phyloP scores from a whole-genome alignment of 92 coral and sea anemone species.

The Zoanthus sansibaricus region DNA sequence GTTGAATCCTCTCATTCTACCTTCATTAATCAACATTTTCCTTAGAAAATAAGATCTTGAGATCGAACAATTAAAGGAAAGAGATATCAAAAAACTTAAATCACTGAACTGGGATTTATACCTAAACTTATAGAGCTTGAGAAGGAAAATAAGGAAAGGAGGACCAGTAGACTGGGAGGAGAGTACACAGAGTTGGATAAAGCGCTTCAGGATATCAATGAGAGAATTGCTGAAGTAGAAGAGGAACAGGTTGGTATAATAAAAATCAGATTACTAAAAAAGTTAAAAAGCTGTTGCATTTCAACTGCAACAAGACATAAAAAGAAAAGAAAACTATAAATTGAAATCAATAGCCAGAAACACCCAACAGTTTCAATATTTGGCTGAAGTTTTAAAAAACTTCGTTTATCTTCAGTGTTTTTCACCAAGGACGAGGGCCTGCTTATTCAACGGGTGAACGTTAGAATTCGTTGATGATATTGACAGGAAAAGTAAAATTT shows the following conservation, averaged over 20 bases:
- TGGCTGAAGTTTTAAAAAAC: not conserved
- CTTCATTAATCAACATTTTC: no score
- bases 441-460: not conserved
- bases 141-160: conserved; percentile 49
- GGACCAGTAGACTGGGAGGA: conserved; percentile 62
- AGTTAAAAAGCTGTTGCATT: not conserved
- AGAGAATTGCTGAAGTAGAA: conserved; percentile 41
- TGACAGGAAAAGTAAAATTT: not conserved
- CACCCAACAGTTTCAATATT: not conserved
- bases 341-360: not conserved
- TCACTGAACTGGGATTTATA: not conserved
- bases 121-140: no score
- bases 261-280: conserved; percentile 1
- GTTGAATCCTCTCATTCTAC: no score
- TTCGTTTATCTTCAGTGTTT: conserved; percentile 6
- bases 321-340: conserved; percentile 9
- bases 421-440: not conserved
- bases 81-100: conserved; percentile 49
- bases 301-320: conserved; percentile 5
- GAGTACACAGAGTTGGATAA: conserved; percentile 55
- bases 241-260: conserved; percentile 14
- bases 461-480: not conserved
- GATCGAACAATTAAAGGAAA: conserved; percentile 12
- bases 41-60: no score
- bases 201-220: conserved; percentile 52